Base-by-base conservation (phyloP, 2,888 invertebrate genomes). In the Euzophera pinguis region DNA sequence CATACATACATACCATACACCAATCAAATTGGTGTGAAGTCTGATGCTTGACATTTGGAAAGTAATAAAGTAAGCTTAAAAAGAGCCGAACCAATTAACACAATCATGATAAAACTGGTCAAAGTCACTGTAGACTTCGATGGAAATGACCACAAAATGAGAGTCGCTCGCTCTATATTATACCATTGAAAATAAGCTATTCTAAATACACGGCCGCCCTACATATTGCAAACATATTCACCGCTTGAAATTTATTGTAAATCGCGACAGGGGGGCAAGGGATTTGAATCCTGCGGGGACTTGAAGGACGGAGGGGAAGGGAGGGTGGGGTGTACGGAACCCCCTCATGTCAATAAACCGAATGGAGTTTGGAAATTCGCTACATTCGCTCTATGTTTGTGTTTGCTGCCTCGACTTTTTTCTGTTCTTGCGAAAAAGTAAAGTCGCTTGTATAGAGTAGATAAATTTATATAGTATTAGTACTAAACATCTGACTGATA, bases 191-290 rank as follows among this genome's bases (percentile, higher is more conserved):
- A 34, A 8, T 12, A 37, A 38, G 38, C 39, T 39, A 39, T 14
- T 1, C 16, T 38, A 38, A 3, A 38, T 38, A 16, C 16, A 17
- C 39, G 39, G 10, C 8, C 39, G 39, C 39, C 39, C 39, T 39
- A 86, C 86, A 84, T 84, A 87, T 87, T 82, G 85, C 84, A 75
- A 85, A 85, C 89, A 89, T 88, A 86, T 86, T 87, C 85, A 76
- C 73, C 83, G 78, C 76, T 87, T 80, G 81, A 86, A 87, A 84
- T 86, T 84, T 87, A 88, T 87, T 85, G 88, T 85, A 86, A 88
- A 85, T 79, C 84, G 84, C 78, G 80, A 67, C 78, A 69, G 80
- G 78, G 69, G n/a, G 78, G 81, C 16, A 13, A 43, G 61, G 84
- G 82, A 80, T 84, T 83, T 80, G 81, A 81, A 81, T 83, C 37